phyloP scores from a whole-genome alignment of 2,888 invertebrate genomes.

The Gnatocerus cornutus region DNA sequence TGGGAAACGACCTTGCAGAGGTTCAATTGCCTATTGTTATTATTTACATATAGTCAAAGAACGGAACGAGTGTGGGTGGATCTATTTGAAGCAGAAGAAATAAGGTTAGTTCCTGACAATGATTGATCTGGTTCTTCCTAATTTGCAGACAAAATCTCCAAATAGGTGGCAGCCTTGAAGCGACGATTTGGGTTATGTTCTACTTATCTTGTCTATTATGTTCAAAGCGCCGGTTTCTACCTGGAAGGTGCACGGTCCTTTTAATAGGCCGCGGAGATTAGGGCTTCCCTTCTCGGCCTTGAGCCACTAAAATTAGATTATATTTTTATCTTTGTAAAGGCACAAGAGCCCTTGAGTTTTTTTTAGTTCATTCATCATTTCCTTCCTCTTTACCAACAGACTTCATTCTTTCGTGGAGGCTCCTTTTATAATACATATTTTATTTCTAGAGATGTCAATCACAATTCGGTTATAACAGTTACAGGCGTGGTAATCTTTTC shows the following conservation, averaged over 20 bases:
- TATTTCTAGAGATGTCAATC: too few relatives aligned
- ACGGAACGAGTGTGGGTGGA: not conserved
- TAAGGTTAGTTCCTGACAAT: conserved; percentile 18
- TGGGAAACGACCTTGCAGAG: conserved; percentile 2
- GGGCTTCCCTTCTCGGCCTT: not conserved
- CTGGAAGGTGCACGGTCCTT: not conserved
- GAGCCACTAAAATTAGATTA: conserved; percentile 1
- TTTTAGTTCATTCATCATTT: conserved; percentile 1
- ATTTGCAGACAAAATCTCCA: not conserved
- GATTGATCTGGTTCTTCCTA: conserved; percentile 2
- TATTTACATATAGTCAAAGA: not conserved
- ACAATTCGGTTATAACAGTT: too few relatives aligned
- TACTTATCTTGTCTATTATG: too few relatives aligned
- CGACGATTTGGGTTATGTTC: too few relatives aligned
- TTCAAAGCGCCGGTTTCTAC: conserved; percentile 4
- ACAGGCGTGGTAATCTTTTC: too few relatives aligned
- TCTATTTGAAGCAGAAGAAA: conserved; percentile 1
- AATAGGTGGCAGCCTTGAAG: too few relatives aligned
- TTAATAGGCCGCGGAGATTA: not conserved
- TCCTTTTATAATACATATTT: too few relatives aligned
- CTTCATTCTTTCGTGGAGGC: not conserved
- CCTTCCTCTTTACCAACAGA: not conserved
- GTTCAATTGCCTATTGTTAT: conserved; percentile 4
- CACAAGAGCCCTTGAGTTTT: conserved; percentile 1
- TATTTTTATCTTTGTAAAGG: not conserved